Evolutionary conservation across 2,888 invertebrate species (phyloP).

Genomic region (Chalcis sispes): DNA sequence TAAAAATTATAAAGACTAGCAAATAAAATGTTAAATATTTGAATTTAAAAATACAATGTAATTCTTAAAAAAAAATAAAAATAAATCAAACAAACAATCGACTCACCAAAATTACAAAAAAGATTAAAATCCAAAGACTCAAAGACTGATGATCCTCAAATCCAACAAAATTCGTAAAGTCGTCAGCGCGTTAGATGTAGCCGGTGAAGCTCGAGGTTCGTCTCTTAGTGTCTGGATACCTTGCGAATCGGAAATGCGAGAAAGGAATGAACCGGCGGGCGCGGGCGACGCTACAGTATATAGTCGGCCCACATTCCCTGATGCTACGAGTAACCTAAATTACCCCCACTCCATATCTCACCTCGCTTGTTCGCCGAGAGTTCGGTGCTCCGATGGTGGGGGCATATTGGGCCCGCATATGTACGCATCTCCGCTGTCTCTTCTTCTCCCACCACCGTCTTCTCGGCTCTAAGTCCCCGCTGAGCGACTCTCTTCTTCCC

Average conservation of each 20-base stretch:
- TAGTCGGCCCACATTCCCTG: constrained; percentile 69
- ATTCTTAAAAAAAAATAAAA: too few species aligned
- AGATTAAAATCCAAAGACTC: not conserved
- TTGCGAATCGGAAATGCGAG: constrained; percentile 64
- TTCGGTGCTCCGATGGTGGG: not conserved
- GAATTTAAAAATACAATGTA: too few species aligned
- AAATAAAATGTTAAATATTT: too few species aligned
- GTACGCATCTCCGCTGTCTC: not conserved
- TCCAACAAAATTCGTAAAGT: not conserved
- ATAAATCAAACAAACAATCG: too few species aligned
- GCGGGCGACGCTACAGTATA: constrained; percentile 67
- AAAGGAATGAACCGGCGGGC: constrained; percentile 66
- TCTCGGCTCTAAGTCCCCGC: too few species aligned
- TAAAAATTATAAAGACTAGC: too few species aligned
- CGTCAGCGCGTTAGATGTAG: too few species aligned
- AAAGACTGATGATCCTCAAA: too few species aligned
- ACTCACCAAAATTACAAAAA: too few species aligned
- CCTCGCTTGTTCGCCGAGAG: constrained; percentile 17
- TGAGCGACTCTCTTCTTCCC: constrained; percentile 3
- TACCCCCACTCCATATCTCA: constrained; percentile 67
- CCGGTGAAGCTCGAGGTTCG: too few species aligned
- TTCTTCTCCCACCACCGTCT: constrained; percentile 15
- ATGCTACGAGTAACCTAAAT: constrained; percentile 76
- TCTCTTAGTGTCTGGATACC: constrained; percentile 39
- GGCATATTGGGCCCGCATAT: constrained; percentile 6